Base-by-base conservation (phyloP, 2,888 invertebrate species). In the Lithophane semibrunnea region DNA sequence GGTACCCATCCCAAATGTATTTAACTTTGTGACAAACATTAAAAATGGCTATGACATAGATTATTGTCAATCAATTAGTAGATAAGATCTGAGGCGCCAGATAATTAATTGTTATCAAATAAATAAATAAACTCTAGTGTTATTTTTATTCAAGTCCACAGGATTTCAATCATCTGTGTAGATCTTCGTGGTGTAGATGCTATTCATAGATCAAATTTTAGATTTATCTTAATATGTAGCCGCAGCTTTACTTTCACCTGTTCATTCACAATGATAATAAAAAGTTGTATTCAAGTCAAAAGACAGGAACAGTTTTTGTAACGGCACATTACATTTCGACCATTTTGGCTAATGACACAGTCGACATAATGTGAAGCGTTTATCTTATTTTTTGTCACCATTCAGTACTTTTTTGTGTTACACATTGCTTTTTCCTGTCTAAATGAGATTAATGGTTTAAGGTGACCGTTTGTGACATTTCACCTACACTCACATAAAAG, bases 271-370 rank as follows among this genome's bases (percentile, higher is more conserved):
- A 83, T 70, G 70, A 86, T 79, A 79, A 75, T 85, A 81, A 75
- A 85, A 82, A 86, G 75, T 75, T 72, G 66, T 80, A 79, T 82
- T 80, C 71, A 77, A 80, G 77, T 79, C 67, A 82, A 85, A 84
- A 85, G 83, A 78, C 86, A 84, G 85, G 82, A 85, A 89, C 88
- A 88, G 85, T 89, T 91, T 88, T 87, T 84, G 77, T 92, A 92
- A 92, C 92, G 90, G 92, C 78, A 90, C 84, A 84, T 83, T 70
- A 80, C 88, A 90, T 91, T 88, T 89, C 88, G 83, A 84, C 68
- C 86, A 83, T 90, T 90, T 85, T 86, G 76, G 74, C 80, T 91
- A 90, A 92, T 91, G 91, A 89, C 89, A 85, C 70, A 76, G 80
- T 82, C 83, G 72, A 84, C 86, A 87, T 86, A 78, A 86, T 83